A percentile compares a stretch with the other conserved stretches of the same genome.
phyloP scores from a whole-genome alignment of 35 echinoderm and acorn worm species.

The Amphiura filiformis region DNA sequence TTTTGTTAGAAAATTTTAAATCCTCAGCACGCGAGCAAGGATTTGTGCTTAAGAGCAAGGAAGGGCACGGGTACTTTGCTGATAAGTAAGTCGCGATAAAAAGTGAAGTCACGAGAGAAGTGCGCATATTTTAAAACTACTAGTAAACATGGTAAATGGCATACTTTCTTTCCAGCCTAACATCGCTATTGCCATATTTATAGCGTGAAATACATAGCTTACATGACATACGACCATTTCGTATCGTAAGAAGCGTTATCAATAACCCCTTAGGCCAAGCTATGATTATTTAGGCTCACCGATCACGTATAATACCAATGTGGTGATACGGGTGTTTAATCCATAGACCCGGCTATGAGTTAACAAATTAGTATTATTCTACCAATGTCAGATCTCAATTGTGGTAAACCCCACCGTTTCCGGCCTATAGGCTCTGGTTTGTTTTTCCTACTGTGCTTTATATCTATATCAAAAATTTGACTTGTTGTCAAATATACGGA shows the following conservation, averaged over 20 bases:
- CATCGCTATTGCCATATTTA: too few species aligned
- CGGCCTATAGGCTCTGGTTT: slow-evolving; percentile 5
- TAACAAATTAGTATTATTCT: not conserved
- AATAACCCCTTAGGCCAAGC: not conserved
- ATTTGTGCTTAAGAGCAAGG: too few species aligned
- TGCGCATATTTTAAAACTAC: too few species aligned
- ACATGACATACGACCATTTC: too few species aligned
- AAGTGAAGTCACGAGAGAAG: too few species aligned
- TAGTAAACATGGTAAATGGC: too few species aligned
- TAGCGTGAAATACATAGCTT: too few species aligned
- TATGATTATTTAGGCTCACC: not conserved
- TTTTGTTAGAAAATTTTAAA: not conserved
- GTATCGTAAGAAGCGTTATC: too few species aligned
- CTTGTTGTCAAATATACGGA: not conserved
- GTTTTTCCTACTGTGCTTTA: not conserved
- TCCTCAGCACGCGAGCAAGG: not conserved
- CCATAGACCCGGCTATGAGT: not conserved
- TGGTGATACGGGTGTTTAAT: not conserved
- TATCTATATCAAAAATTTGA: not conserved
- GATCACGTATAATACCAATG: not conserved
- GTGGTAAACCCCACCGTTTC: not conserved
- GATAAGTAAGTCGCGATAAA: too few species aligned
- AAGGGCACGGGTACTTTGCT: too few species aligned
- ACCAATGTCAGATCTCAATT: not conserved
- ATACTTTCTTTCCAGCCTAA: too few species aligned